Evolutionary conservation across 2,797 vertebrate genomes (phyloP).

Genomic region (Phataginus tricuspis): DNA sequence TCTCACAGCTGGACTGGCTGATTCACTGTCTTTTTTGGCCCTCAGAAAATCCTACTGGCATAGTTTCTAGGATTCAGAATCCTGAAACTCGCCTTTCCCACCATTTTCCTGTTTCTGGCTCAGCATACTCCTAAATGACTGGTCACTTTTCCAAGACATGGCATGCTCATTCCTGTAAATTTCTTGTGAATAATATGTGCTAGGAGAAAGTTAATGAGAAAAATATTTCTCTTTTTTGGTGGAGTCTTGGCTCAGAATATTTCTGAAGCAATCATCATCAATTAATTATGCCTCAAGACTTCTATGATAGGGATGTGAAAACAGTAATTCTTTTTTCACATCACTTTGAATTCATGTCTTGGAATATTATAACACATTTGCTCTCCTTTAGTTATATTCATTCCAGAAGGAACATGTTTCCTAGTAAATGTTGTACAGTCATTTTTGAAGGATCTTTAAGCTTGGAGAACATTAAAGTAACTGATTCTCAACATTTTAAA

Average conservation of each 20-base stretch:
- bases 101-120: constrained; percentile 48
- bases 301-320: constrained; percentile 15
- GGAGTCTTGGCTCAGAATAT: constrained; percentile 57
- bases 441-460: constrained; percentile 57
- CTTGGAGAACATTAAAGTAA: constrained; percentile 56
- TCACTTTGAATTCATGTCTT: constrained; percentile 53
- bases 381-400: constrained; percentile 51
- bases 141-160: constrained; percentile 46
- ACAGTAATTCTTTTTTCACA: constrained; percentile 51
- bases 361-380: constrained; percentile 46
- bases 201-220: constrained; percentile 64
- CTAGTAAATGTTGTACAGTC: constrained; percentile 23
- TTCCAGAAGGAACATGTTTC: constrained; percentile 61
- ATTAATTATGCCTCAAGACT: constrained; percentile 68
- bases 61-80: constrained; percentile 39
- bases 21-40: constrained; percentile 40
- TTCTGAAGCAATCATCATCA: constrained; percentile 60
- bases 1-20: constrained; percentile 64
- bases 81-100: constrained; percentile 56
- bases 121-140: neutral
- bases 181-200: constrained; percentile 42
- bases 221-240: constrained; percentile 55
- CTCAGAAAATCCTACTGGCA: constrained; percentile 49
- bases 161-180: constrained; percentile 37
- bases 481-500: constrained; percentile 69